These are phyloP conservation scores for Hippasteria phrygiana DNA, from an alignment of 53 echinoderm and acorn worm genomes.

Conservation along the genomic window DNA sequence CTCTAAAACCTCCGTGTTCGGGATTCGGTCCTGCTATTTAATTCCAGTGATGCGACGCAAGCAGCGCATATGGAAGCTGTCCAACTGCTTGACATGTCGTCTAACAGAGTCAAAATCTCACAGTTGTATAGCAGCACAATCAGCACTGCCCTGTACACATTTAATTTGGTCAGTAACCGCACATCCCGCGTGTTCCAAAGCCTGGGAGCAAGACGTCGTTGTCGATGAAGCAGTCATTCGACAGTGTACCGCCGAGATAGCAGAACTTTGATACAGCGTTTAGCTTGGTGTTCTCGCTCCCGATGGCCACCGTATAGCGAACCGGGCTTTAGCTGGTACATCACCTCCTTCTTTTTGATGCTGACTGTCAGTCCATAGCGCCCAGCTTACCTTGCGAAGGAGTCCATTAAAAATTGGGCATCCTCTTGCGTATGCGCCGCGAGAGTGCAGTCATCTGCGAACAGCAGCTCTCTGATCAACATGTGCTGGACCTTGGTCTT, in stretches of 20 bases:
- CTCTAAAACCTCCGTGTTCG: too few species aligned
- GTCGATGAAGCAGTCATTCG: background rate
- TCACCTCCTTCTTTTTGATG: background rate
- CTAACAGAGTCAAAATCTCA: background rate
- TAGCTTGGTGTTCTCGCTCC: background rate
- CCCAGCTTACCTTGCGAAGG: background rate
- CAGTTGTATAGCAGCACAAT: background rate
- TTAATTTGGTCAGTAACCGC: background rate
- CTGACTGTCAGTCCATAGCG: constrained; percentile 12
- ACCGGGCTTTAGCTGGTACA: background rate
- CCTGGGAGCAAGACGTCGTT: too few species aligned
- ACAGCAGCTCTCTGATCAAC: too few species aligned
- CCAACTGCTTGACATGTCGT: background rate
- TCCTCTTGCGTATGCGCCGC: background rate
- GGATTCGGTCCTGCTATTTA: too few species aligned
- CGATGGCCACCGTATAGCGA: background rate
- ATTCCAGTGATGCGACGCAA: background rate
- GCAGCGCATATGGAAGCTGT: background rate
- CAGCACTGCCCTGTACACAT: constrained; percentile 1
- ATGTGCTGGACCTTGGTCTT: too few species aligned
- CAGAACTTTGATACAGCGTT: background rate
- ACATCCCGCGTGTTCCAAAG: too few species aligned
- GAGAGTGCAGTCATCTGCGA: background rate
- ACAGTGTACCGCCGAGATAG: background rate
- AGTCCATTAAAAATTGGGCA: too few species aligned